A percentile compares a stretch with the other conserved stretches of the same genome.
Conservation (phyloP, 2,113 vertebrate genomes). For the Dissostichus mawsoni region DNA sequence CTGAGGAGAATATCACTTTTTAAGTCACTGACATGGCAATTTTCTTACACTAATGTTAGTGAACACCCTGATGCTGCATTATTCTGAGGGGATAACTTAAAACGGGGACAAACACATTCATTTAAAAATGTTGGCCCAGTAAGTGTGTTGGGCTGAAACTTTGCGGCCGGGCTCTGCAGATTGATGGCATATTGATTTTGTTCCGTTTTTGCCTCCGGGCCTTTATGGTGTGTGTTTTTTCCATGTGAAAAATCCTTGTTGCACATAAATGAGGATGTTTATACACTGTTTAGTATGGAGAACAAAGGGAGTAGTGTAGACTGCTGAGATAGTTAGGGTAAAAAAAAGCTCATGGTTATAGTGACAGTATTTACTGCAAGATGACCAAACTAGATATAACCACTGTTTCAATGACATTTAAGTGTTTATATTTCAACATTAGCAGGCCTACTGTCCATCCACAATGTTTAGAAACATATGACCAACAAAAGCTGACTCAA, state of each 20-base stretch:
- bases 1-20: conserved; percentile 30
- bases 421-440: neutral
- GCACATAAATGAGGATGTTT: neutral
- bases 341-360: neutral
- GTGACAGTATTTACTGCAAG: neutral
- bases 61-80: neutral
- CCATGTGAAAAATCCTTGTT: neutral
- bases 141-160: neutral
- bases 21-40: conserved; percentile 38
- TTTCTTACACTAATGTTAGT: conserved; percentile 20
- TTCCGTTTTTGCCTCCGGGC: neutral
- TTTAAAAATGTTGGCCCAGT: conserved; percentile 23
- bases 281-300: neutral
- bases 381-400: neutral
- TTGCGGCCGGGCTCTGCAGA: neutral
- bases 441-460: neutral
- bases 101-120: conserved; percentile 16
- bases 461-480: too few relatives aligned
- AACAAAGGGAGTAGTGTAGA: neutral
- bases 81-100: conserved; percentile 5
- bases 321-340: neutral
- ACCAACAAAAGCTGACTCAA: neutral
- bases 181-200: neutral
- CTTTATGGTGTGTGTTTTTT: neutral
- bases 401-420: neutral